Evolutionary conservation across 2,888 invertebrate species (phyloP).

Genomic region (Ceraclea dissimilis): DNA sequence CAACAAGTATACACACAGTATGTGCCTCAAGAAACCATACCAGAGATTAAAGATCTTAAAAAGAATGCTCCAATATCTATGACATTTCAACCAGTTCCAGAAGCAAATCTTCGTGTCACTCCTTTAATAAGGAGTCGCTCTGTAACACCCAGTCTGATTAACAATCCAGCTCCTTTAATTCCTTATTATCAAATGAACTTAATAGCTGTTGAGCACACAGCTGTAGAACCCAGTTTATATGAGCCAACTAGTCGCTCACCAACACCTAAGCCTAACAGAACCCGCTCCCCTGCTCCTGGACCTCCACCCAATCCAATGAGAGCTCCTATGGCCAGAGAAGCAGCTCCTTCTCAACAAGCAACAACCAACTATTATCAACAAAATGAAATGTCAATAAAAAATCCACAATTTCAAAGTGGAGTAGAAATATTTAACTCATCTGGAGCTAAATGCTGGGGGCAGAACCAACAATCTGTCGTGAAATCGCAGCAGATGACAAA

Average conservation of each 20-base stretch:
- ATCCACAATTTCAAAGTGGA: slow-evolving; percentile 34
- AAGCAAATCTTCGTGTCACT: slow-evolving; percentile 49
- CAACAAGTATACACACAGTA: slow-evolving; percentile 27
- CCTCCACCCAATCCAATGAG: slow-evolving; percentile 61
- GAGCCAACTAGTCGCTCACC: slow-evolving; percentile 59
- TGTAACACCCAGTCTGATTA: slow-evolving; percentile 62
- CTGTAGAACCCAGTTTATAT: slow-evolving; percentile 52
- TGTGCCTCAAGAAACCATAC: slow-evolving; percentile 28
- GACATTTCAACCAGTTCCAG: slow-evolving; percentile 59
- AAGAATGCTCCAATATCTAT: slow-evolving; percentile 49
- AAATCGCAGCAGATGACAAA: slow-evolving; percentile 46
- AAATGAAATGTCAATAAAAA: slow-evolving; percentile 32
- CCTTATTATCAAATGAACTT: slow-evolving; percentile 75
- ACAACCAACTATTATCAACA: slow-evolving; percentile 40
- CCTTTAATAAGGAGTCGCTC: slow-evolving; percentile 49
- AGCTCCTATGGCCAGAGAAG: slow-evolving; percentile 56
- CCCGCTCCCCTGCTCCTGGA: slow-evolving; percentile 63
- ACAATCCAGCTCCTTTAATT: slow-evolving; percentile 66
- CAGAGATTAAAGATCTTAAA: slow-evolving; percentile 37
- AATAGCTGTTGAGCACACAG: slow-evolving; percentile 57
- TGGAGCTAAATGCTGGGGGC: slow-evolving; percentile 34
- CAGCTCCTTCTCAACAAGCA: slow-evolving; percentile 35
- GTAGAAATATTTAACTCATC: slow-evolving; percentile 34
- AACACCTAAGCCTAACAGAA: slow-evolving; percentile 51
- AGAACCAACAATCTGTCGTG: slow-evolving; percentile 41